A percentile compares a stretch with the other conserved stretches of the same genome.
Evolutionary conservation across 2,797 vertebrate genomes (phyloP).

Genomic region (Coregonus sp.): DNA sequence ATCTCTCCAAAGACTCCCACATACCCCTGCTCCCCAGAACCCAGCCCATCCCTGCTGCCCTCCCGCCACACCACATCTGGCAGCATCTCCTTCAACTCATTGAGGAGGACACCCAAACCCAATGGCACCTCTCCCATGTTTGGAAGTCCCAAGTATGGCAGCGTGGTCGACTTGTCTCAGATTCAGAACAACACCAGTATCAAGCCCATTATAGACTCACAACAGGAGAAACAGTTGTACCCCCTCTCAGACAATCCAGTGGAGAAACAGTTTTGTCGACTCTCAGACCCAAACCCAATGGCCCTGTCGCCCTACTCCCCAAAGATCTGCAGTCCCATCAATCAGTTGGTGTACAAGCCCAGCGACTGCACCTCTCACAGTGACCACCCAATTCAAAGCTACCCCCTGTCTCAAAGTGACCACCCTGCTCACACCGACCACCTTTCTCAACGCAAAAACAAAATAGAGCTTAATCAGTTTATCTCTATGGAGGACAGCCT

Average conservation of each 20-base stretch:
- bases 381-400: background rate
- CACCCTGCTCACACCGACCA: background rate
- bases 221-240: background rate
- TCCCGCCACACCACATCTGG: slow-evolving; percentile 27
- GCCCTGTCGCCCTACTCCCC: slow-evolving; percentile 18
- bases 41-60: slow-evolving; percentile 54
- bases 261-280: too few relatives aligned
- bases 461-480: background rate
- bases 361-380: slow-evolving; percentile 24
- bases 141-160: slow-evolving; percentile 38
- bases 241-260: background rate
- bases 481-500: slow-evolving; percentile 23
- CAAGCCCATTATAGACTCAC: slow-evolving; percentile 6
- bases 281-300: background rate
- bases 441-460: too few relatives aligned
- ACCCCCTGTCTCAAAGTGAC: background rate
- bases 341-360: slow-evolving; percentile 48
- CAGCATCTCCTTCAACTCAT: slow-evolving; percentile 42
- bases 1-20: slow-evolving; percentile 52
- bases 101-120: slow-evolving; percentile 14
- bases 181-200: slow-evolving; percentile 1
- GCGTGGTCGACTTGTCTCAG: slow-evolving; percentile 42
- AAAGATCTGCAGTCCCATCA: slow-evolving; percentile 31
- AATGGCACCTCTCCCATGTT: slow-evolving; percentile 49
- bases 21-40: slow-evolving; percentile 54